Evolutionary conservation across 2,797 vertebrate genomes (phyloP).

Genomic region (Oryzias dopingdopingensis): DNA sequence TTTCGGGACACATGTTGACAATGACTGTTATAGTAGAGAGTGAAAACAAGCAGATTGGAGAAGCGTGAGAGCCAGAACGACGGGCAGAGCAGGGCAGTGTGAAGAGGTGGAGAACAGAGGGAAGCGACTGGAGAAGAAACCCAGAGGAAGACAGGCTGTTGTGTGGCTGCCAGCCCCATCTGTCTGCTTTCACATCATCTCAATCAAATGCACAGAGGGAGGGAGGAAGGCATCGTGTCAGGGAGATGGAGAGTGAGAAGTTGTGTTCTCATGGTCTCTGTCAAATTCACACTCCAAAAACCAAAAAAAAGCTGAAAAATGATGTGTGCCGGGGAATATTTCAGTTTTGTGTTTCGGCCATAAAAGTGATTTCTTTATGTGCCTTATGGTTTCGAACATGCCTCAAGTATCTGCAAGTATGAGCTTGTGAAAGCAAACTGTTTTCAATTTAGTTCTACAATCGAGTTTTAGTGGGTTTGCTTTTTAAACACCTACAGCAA

Average conservation of each 20-base stretch:
- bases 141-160: slow-evolving; percentile 66
- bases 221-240: slow-evolving; percentile 10
- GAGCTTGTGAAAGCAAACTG: no score
- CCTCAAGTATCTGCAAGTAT: no score
- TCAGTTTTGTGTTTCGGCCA: no score
- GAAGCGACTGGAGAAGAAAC: slow-evolving; percentile 25
- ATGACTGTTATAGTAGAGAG: slow-evolving; percentile 17
- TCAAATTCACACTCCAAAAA: no score
- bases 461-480: no score
- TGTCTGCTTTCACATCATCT: slow-evolving; percentile 79
- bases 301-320: no score
- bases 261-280: no score
- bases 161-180: slow-evolving; percentile 79
- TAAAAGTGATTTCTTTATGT: no score
- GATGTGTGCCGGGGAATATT: no score
- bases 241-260: slow-evolving; percentile 21
- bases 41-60: slow-evolving; percentile 10
- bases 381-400: no score
- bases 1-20: slow-evolving; percentile 19
- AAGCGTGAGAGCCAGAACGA: slow-evolving; percentile 12
- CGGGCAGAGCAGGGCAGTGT: slow-evolving; percentile 4
- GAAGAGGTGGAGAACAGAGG: slow-evolving; percentile 18
- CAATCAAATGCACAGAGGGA: slow-evolving; percentile 42
- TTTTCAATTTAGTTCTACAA: no score
- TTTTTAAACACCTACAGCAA: no score